Percentiles rank a stretch among this genome's conserved stretches.
Evolutionary conservation across 2,113 vertebrate species (phyloP).

Genomic region (Pimephales promelas): DNA sequence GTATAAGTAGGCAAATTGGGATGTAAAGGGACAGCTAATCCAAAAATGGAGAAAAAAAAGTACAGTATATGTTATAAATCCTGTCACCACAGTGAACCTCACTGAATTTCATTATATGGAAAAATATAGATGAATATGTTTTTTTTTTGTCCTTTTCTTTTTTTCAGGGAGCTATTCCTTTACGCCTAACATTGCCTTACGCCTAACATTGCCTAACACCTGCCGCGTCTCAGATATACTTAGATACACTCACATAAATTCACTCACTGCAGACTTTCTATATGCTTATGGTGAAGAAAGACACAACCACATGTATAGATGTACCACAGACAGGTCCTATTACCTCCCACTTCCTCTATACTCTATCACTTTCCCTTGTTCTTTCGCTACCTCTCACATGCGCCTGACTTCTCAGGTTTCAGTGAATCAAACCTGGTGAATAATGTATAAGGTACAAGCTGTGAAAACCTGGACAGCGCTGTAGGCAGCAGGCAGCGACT

Average conservation of each 20-base stretch:
- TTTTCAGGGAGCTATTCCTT: too few species aligned
- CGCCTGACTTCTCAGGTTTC: conserved; percentile 51
- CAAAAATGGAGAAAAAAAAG: too few species aligned
- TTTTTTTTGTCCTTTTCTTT: too few species aligned
- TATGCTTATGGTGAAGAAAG: conserved; percentile 4
- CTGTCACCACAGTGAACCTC: too few species aligned
- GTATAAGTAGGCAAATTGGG: too few species aligned
- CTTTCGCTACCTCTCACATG: conserved; percentile 11
- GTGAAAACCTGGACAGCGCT: conserved; percentile 37
- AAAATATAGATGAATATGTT: too few species aligned
- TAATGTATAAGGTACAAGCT: conserved; percentile 56
- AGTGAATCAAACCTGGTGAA: conserved; percentile 49
- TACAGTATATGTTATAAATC: too few species aligned
- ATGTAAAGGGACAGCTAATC: too few species aligned
- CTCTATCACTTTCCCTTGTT: conserved; percentile 22
- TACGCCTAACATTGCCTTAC: too few species aligned
- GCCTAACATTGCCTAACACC: not conserved
- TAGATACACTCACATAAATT: not conserved
- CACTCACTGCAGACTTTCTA: conserved; percentile 4
- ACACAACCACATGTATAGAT: conserved; percentile 34
- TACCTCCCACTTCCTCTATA: not conserved
- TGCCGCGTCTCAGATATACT: not conserved
- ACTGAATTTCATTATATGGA: too few species aligned
- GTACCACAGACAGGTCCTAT: not conserved
- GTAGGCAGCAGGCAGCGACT: conserved; percentile 14